phyloP scores from a whole-genome alignment of 2,113 vertebrate species.

The Pteropus alecto region DNA sequence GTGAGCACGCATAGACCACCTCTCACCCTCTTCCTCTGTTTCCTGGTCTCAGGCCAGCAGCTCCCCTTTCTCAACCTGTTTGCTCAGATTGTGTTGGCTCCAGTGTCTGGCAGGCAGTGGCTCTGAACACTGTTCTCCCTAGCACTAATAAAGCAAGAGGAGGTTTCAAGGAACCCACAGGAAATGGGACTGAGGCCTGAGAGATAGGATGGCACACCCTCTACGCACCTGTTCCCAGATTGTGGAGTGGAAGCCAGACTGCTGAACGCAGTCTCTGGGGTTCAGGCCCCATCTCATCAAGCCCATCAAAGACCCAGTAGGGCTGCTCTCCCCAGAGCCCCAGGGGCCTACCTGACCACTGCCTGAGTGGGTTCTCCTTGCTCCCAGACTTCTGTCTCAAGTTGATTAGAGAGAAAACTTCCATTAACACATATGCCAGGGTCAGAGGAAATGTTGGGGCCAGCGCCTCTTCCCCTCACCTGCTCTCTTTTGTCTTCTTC shows the following conservation, averaged over 20 bases:
- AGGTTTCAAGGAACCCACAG: neutral
- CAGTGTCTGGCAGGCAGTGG: neutral
- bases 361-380: neutral
- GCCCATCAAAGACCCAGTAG: neutral
- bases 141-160: neutral
- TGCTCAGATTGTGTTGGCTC: neutral
- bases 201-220: neutral
- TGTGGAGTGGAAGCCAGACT: neutral
- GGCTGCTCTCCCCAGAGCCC: neutral
- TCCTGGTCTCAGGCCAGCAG: neutral
- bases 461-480: rapidly evolving
- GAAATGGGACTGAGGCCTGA: neutral
- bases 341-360: neutral
- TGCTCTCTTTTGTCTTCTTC: neutral
- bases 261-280: neutral
- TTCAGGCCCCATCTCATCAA: neutral
- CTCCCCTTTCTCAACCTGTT: neutral
- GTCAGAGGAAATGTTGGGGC: neutral
- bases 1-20: neutral
- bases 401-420: neutral
- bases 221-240: neutral
- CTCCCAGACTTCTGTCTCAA: neutral
- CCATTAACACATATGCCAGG: neutral
- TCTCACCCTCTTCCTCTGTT: neutral
- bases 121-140: neutral